Conservation (phyloP, 2,888 invertebrate genomes). For the Gryllus longicercus region DNA sequence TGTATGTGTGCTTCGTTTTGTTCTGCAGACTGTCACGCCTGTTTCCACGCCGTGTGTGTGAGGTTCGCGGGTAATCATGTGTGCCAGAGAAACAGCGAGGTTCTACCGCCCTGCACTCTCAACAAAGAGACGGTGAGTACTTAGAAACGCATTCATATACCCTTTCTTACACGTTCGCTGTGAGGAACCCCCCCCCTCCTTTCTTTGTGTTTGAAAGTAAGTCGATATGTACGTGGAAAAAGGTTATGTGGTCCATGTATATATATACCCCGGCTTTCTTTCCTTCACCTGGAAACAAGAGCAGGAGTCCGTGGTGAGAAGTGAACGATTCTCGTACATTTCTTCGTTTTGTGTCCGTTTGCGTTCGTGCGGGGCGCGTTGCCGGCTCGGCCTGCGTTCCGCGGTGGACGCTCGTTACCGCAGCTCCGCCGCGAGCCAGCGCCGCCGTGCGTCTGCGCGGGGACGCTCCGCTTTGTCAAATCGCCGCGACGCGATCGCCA, state of each 20-base stretch:
- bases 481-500: no score
- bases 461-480: no score
- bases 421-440: neutral
- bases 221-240: neutral
- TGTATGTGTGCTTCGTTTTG: constrained; percentile 60
- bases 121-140: constrained; percentile 50
- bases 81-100: constrained; percentile 48
- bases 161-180: no score
- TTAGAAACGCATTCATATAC: no score
- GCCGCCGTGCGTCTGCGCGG: no score
- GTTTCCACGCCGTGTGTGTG: constrained; percentile 60
- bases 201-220: neutral
- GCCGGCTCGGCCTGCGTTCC: neutral
- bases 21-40: constrained; percentile 62
- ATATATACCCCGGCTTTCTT: neutral
- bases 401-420: neutral
- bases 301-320: neutral
- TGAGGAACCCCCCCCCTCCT: neutral
- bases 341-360: no score
- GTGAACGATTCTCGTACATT: no score
- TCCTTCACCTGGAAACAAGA: neutral
- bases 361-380: neutral
- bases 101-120: constrained; percentile 45
- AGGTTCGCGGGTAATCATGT: constrained; percentile 47
- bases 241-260: constrained; percentile 18